phyloP scores from a whole-genome alignment of 2,888 invertebrate species.

The Colletes collaris region DNA sequence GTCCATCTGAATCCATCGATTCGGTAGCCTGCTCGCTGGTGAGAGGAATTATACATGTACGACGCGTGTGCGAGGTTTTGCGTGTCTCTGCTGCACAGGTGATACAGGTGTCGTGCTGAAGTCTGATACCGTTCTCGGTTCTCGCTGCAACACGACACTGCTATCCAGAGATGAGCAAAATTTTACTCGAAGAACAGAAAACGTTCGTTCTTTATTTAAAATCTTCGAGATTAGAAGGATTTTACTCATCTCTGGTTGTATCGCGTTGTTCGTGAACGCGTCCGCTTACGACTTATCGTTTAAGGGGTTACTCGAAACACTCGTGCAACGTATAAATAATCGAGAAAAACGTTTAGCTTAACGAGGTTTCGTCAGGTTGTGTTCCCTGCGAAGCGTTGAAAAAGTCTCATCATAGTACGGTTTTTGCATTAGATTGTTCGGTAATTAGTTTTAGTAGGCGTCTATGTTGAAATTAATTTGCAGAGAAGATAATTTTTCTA shows the following conservation, averaged over 20 bases:
- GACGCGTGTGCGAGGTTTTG: neutral
- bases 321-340: slow-evolving; percentile 40
- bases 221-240: too few species aligned
- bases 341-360: slow-evolving; percentile 47
- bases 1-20: slow-evolving; percentile 15
- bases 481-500: too few species aligned
- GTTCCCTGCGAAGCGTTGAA: too few species aligned
- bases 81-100: neutral
- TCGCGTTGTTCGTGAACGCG: neutral
- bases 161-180: neutral
- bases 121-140: neutral
- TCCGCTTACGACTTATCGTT: slow-evolving; percentile 1
- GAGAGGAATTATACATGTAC: slow-evolving; percentile 19
- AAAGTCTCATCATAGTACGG: too few species aligned
- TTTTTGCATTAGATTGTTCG: too few species aligned
- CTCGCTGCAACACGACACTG: neutral
- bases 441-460: too few species aligned
- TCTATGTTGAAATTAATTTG: too few species aligned
- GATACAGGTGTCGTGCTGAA: neutral
- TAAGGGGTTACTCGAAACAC: slow-evolving; percentile 5
- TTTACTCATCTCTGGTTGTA: too few species aligned
- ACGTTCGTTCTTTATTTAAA: too few species aligned
- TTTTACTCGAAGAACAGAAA: too few species aligned
- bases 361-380: neutral
- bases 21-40: neutral